These are phyloP conservation scores for Timema podura DNA, from an alignment of 2,888 invertebrate species.

Conservation along the genomic window DNA sequence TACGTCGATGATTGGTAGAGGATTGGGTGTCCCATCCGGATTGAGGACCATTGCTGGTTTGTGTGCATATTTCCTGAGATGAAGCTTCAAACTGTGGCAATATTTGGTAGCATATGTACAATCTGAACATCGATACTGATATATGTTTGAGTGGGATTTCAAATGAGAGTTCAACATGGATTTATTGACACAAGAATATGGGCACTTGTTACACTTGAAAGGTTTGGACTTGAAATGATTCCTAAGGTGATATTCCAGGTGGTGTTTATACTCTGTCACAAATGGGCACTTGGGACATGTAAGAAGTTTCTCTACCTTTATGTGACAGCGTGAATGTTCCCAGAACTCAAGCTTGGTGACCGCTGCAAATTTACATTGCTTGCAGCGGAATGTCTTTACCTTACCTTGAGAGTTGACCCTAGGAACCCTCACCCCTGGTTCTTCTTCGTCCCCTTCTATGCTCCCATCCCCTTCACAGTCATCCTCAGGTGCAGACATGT, in stretches of 20 bases:
- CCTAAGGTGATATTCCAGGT: slow-evolving; percentile 92
- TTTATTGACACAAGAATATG: slow-evolving; percentile 92
- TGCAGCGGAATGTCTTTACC: slow-evolving; percentile 87
- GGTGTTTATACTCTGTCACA: slow-evolving; percentile 98
- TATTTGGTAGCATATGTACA: slow-evolving; percentile 98
- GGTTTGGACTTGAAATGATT: slow-evolving; percentile 96
- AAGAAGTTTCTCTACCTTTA: slow-evolving; percentile 87
- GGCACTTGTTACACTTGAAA: slow-evolving; percentile 86
- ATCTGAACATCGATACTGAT: slow-evolving; percentile 88
- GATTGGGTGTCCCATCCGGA: slow-evolving; percentile 84
- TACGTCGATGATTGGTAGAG: slow-evolving; percentile 82
- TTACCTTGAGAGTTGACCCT: slow-evolving; percentile 75
- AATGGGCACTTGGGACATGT: slow-evolving; percentile 92
- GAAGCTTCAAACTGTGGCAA: slow-evolving; percentile 94
- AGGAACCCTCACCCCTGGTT: slow-evolving; percentile 57
- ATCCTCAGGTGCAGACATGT: slow-evolving; percentile 36
- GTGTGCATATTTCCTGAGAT: slow-evolving; percentile 88
- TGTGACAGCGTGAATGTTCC: slow-evolving; percentile 87
- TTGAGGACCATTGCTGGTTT: slow-evolving; percentile 86
- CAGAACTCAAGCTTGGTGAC: slow-evolving; percentile 89
- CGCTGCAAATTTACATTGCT: slow-evolving; percentile 82
- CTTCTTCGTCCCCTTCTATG: slow-evolving; percentile 43
- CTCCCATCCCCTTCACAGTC: slow-evolving; percentile 10
- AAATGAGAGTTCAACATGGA: slow-evolving; percentile 98
- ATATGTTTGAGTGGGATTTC: slow-evolving; percentile 90